phyloP scores from a whole-genome alignment of 2,888 invertebrate genomes.

The Terebella lapidaria region DNA sequence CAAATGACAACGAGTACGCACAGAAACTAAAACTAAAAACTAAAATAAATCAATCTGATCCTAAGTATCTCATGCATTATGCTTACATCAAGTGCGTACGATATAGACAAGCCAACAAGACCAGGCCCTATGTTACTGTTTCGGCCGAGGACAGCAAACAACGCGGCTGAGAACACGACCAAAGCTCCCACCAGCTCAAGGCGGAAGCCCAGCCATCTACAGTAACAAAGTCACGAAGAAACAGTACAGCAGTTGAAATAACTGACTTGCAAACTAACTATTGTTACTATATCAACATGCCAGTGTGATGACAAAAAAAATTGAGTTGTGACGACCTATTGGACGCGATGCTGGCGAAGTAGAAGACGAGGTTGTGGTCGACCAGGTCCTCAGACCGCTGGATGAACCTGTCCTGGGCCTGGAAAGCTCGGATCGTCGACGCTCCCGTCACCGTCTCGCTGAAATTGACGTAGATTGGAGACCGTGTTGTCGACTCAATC shows the following conservation, averaged over 20 bases:
- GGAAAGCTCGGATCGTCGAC: conserved; percentile 46
- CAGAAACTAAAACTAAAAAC: too few species aligned
- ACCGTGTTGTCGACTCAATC: conserved; percentile 49
- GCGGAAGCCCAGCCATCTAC: conserved; percentile 50
- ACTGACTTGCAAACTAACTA: too few species aligned
- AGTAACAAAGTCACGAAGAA: too few species aligned
- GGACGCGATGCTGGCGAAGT: conserved; percentile 45
- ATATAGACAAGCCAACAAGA: conserved; percentile 46
- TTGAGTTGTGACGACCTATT: conserved; percentile 48
- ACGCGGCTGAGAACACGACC: conserved; percentile 40
- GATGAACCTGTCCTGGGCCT: conserved; percentile 22
- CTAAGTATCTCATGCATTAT: too few species aligned
- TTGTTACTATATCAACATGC: too few species aligned
- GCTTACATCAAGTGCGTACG: conserved; percentile 44
- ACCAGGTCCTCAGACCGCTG: conserved; percentile 36
- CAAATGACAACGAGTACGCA: too few species aligned
- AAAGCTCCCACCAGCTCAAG: conserved; percentile 46
- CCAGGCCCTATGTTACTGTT: conserved; percentile 37
- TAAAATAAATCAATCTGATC: too few species aligned
- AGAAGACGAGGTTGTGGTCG: conserved; percentile 66
- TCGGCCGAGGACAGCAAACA: conserved; percentile 45
- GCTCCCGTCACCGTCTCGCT: conserved; percentile 57
- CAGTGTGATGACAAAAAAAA: too few species aligned
- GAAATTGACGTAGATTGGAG: conserved; percentile 52
- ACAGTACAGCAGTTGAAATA: too few species aligned